Evolutionary conservation across 2,113 vertebrate species (phyloP), one percentile per base, ranked within the genome.

Genomic region (Labeo rohita): DNA sequence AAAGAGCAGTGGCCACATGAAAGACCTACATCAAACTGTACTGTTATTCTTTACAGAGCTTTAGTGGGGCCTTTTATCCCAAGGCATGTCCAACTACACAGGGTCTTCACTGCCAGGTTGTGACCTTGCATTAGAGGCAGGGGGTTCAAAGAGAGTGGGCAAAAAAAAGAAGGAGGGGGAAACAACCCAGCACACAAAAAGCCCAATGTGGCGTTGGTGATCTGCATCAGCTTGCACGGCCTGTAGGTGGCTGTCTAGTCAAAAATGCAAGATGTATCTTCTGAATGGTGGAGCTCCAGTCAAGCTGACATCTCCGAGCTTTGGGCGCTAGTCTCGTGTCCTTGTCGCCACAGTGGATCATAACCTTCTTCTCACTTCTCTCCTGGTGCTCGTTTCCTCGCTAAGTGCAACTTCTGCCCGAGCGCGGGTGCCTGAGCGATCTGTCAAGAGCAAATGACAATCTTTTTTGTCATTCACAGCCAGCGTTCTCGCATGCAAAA

Each of bases 161-260:
- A 36, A 52, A 92, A 83, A 86, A 89, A 52, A 92, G 80, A 86
- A 89, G 83, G n/a, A 28, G 39, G n/a, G 13, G 78, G 78, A 65
- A 65, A 28, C 78, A 28, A 65, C 43, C 78, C 39, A 86, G 61
- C 50, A 74, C 47, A 81, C 66, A 79, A 76, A 83, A 43, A 49
- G 34, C 61, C 23, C 36, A 36, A 39, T 74, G 78, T 63, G 83
- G 49, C 72, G 8, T 16, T 3, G 43, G 34, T 63, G 70, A 81
- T 50, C 84, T 89, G 88, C 72, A 89, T 28, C 77, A 73, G 49
- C 87, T 49, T 21, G 66, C 65, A 84, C 73, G 9, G 80, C 95
- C 96, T 94, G 92, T 87, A 96, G 95, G 91, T 93, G 95, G 95
- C 95, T 91, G 93, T 94, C 88, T 74, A 92, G 91, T 80, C 94